Base-by-base conservation (phyloP, 2,797 vertebrate genomes). In the Hephaestus fuliginosus region DNA sequence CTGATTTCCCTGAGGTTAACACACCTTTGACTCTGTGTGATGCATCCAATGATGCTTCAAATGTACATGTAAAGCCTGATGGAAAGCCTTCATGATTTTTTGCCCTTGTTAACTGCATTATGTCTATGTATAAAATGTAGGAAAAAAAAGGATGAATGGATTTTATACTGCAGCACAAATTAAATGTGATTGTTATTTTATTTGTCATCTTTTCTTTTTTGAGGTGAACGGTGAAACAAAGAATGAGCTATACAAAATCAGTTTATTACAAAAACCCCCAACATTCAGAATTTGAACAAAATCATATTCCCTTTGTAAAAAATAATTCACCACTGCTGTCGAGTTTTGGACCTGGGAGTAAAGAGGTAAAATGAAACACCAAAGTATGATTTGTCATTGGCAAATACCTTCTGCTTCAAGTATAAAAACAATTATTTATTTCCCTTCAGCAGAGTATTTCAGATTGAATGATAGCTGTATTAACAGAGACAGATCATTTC, bases 131-230 rank as follows among this genome's bases (percentile, higher is more conserved):
- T 44, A 43, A 2, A 58, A 65, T 3, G 56, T 86, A 49, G 3
- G 30, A 33, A n/a, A 56, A 58, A 78, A 68, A 85, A 57, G 30
- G 52, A 57, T 60, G 20, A 8, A 60, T 76, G 1, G 10, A 57
- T 76, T 90, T 87, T 69, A 55, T 80, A 88, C 28, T 70, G 20
- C 22, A 69, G 17, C 7, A 76, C 46, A 72, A 62, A 76, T 55
- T 18, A 55, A 80, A 70, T 10, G 1, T 46, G 20, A n/a, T 64
- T 68, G 5, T 33, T 25, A 2, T 64, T 82, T 56, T 53, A 43
- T 80, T 71, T 69, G 25, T 70, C 33, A 11, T 22, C 4, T 60
- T 77, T 30, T 71, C 25, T 78, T 72, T 61, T 62, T 7, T 33
- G n/a, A 44, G 9, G 2, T 46, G 10, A 69, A 51, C 25, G 66